Conservation (phyloP, 2,888 invertebrate genomes). For the Galerucella nymphaeae region DNA sequence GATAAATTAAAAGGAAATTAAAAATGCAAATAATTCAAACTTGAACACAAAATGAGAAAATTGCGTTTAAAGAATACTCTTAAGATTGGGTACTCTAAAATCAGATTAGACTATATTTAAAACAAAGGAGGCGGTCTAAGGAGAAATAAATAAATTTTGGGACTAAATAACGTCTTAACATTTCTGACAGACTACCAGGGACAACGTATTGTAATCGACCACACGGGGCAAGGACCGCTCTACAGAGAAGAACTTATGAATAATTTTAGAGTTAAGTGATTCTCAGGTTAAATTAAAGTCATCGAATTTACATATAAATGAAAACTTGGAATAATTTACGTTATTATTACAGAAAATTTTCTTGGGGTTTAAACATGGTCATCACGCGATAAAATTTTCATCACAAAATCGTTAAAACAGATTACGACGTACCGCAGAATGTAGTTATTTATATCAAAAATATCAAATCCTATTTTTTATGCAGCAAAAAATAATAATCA, state of each 20-base stretch:
- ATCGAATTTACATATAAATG: constrained; percentile 61
- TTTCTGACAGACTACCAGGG: constrained; percentile 14
- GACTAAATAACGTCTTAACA: constrained; percentile 25
- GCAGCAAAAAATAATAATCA: neutral
- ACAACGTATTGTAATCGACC: constrained; percentile 29
- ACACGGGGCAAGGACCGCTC: constrained; percentile 27
- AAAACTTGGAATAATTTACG: constrained; percentile 56
- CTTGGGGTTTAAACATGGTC: constrained; percentile 38
- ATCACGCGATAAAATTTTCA: constrained; percentile 42
- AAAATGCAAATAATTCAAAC: neutral
- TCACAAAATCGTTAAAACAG: constrained; percentile 22
- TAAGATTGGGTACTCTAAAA: neutral
- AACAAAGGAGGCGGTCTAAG: neutral
- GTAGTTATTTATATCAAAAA: constrained; percentile 3
- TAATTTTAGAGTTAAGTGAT: constrained; percentile 44
- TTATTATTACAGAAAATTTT: constrained; percentile 43
- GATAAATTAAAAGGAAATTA: too few relatives aligned
- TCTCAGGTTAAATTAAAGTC: constrained; percentile 48
- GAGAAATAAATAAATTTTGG: constrained; percentile 23
- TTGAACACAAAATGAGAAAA: neutral
- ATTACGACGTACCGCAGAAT: constrained; percentile 10
- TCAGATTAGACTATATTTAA: constrained; percentile 2
- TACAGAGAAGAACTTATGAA: constrained; percentile 42
- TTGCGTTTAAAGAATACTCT: neutral
- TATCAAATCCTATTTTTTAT: neutral